Evolutionary conservation across 2,888 invertebrate genomes (phyloP), one percentile per base, ranked within the genome.

Genomic region (Trichogramma evanescens): DNA sequence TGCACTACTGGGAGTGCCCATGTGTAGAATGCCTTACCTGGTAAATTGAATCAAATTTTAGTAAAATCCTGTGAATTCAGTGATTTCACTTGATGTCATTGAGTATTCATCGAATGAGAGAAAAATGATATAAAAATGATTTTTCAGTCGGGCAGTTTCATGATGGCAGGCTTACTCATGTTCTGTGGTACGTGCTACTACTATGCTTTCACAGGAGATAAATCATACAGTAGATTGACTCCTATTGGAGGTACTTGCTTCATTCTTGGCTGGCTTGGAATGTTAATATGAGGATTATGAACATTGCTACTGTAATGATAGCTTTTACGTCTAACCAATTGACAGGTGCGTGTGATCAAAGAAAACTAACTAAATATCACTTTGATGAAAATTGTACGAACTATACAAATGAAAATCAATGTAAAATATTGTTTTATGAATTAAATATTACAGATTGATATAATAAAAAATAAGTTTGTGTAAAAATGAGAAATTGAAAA

Each of bases 101-200:
- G 5, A 52, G 38, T 42, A 59, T 66, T 67, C 13, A 52, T 78
- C 74, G 8, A n/a, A 45, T 9, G 8, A 45, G 2, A 26, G 1
- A 26, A 26, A 26, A 26, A 26, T 26, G 26, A 26, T 2, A 26
- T 2, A 26, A 26, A 1, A 2, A 2, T 9, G n/a, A 57, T 61
- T 50, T 82, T 84, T 54, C 80, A 95, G 95, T 86, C 86, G 71
- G 93, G 91, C n/a, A 77, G 85, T 4, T 82, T 93, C 65, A 83
- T 95, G 74, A 75, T 87, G 38, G 79, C 86, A 46, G 95, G 95
- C 4, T 91, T 91, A 69, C 69, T 86, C 4, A 74, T 95, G 49
- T 96, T 96, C 77, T 89, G 89, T 73, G 95, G 95, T 1, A 87
- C 91, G n/a, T 93, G 94, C 76, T 96, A 96, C 77, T 91, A 91